These are phyloP conservation scores for Cirrhinus molitorella DNA, from an alignment of 2,797 vertebrate species.

Conservation along the genomic window DNA sequence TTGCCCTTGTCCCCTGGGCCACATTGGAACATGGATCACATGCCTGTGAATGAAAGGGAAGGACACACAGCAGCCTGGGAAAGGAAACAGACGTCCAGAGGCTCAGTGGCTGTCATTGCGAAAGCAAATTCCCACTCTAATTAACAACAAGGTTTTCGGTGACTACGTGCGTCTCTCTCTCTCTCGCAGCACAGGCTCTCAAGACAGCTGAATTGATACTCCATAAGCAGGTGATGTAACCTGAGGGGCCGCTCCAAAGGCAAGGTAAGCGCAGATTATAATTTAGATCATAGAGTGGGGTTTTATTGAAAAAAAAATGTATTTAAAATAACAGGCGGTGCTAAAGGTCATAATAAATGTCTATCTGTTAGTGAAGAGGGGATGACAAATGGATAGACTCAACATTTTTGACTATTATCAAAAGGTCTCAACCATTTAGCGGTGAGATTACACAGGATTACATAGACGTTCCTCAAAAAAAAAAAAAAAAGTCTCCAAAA, in stretches of 20 bases:
- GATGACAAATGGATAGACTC: neutral
- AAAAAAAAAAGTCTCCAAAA: neutral
- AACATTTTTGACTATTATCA: too few species aligned
- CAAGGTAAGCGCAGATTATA: constrained; percentile 51
- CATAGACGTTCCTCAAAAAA: neutral
- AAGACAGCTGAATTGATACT: constrained; percentile 14
- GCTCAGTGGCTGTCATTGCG: constrained; percentile 64
- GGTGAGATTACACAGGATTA: neutral
- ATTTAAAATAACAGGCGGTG: neutral
- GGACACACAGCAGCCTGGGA: constrained; percentile 73
- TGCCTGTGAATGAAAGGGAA: constrained; percentile 67
- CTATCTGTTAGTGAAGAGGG: neutral
- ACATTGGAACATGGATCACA: constrained; percentile 50
- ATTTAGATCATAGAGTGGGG: neutral
- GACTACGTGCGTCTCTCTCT: neutral
- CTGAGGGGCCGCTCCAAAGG: constrained; percentile 25
- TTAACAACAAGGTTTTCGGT: constrained; percentile 51
- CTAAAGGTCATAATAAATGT: neutral
- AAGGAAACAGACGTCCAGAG: constrained; percentile 75
- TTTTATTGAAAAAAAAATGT: neutral
- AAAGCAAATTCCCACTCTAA: constrained; percentile 70
- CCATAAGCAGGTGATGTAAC: constrained; percentile 32
- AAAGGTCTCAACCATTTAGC: neutral
- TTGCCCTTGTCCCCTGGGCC: constrained; percentile 46
- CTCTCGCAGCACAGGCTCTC: neutral